These are phyloP conservation scores for Mythimna albipuncta DNA, from an alignment of 2,888 invertebrate genomes.

Conservation along the genomic window DNA sequence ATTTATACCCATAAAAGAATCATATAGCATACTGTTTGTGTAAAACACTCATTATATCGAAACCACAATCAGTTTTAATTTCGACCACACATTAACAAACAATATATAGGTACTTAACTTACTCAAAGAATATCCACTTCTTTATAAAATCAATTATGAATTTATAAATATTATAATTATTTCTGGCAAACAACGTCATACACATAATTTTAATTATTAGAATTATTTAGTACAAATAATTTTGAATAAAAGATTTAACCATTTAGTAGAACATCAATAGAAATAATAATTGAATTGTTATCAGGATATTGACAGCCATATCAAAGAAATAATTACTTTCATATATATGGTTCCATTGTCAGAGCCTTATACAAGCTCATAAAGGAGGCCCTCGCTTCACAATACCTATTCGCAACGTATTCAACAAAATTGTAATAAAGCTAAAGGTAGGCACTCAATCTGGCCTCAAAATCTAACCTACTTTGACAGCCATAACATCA, in stretches of 20 bases:
- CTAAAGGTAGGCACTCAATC: neutral
- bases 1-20: neutral
- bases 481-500: neutral
- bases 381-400: neutral
- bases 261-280: neutral
- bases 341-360: neutral
- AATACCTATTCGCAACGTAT: neutral
- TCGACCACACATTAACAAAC: neutral
- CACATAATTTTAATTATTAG: no score
- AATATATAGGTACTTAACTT: no score
- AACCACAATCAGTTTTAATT: neutral
- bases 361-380: neutral
- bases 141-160: no score
- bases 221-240: no score
- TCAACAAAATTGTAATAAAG: neutral
- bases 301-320: neutral
- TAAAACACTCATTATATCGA: neutral
- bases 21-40: neutral
- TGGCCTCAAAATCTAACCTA: neutral
- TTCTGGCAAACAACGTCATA: no score
- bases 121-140: no score
- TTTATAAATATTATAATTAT: no score
- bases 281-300: neutral
- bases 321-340: neutral
- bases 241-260: no score